Evolutionary conservation across 2,797 vertebrate genomes (phyloP).

Genomic region (Oophaga sylvatica): DNA sequence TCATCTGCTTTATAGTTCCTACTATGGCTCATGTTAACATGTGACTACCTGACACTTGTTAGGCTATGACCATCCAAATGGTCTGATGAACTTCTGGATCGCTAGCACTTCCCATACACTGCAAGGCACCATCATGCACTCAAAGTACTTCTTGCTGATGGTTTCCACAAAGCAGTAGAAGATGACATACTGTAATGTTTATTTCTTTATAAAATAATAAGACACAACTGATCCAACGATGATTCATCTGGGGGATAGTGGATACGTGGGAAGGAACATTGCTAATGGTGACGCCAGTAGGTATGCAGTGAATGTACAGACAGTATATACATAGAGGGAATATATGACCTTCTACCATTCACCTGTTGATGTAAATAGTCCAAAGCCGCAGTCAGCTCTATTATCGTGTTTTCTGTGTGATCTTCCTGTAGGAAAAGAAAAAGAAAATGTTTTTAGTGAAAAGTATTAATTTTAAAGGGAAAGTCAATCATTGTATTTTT

Average conservation of each 20-base stretch:
- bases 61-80: background rate
- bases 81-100: background rate
- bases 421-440: conserved; percentile 60
- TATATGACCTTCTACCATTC: conserved; percentile 36
- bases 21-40: too few species aligned
- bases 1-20: too few species aligned
- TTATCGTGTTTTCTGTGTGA: conserved; percentile 31
- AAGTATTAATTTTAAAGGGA: background rate
- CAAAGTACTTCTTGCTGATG: background rate
- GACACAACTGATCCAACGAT: too few species aligned
- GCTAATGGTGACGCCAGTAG: too few species aligned
- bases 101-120: too few species aligned
- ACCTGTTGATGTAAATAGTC: conserved; percentile 73
- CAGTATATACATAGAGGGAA: background rate
- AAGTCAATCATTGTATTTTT: background rate
- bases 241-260: too few species aligned
- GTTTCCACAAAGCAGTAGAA: background rate
- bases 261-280: too few species aligned
- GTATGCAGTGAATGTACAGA: too few species aligned
- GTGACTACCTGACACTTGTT: too few species aligned
- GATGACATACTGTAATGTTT: too few species aligned
- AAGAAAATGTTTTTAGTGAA: background rate
- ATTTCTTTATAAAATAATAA: too few species aligned
- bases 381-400: conserved; percentile 64
- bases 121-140: too few species aligned